Evolutionary conservation across 2,797 vertebrate genomes (phyloP).

Genomic region (Falco berigora): DNA sequence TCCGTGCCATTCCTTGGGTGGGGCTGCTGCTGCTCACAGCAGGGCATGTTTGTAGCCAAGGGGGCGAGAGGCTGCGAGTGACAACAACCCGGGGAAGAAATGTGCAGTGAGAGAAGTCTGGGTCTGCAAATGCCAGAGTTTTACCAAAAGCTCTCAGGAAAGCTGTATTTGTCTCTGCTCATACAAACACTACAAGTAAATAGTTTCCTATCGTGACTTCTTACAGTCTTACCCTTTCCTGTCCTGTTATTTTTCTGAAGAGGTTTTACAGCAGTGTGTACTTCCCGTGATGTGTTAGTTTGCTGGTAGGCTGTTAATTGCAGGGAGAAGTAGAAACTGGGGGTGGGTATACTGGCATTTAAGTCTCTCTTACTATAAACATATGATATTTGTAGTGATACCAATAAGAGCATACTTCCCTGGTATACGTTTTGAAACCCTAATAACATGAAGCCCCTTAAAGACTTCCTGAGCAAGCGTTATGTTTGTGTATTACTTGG

Average conservation of each 20-base stretch:
- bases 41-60: neutral
- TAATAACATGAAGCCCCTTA: neutral
- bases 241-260: neutral
- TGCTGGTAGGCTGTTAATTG: neutral
- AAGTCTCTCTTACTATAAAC: neutral
- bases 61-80: neutral
- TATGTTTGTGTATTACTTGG: neutral
- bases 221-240: neutral
- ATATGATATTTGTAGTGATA: too few species aligned
- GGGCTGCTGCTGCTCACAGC: neutral
- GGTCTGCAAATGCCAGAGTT: neutral
- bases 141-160: neutral
- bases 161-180: neutral
- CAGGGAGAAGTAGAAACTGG: neutral
- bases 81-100: neutral
- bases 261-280: neutral
- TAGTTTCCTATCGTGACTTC: neutral
- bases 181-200: neutral
- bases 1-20: neutral
- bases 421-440: neutral
- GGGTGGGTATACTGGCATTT: neutral
- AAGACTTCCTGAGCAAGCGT: neutral
- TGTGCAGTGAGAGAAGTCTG: neutral
- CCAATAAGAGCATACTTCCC: neutral
- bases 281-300: neutral